Evolutionary conservation across 2,113 vertebrate species (phyloP).

Genomic region (Tenrec ecaudatus): DNA sequence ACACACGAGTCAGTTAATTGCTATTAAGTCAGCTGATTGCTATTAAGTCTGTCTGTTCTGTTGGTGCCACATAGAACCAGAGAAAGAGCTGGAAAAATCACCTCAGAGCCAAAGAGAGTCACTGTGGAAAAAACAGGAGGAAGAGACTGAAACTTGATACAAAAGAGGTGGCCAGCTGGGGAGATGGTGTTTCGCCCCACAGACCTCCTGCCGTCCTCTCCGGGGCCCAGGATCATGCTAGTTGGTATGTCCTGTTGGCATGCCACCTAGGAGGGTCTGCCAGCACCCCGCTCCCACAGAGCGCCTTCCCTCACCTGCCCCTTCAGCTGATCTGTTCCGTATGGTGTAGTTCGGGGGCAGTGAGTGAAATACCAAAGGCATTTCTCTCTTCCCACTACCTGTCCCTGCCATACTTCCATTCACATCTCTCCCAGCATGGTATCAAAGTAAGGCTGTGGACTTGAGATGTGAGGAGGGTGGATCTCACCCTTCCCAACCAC

Average conservation of each 20-base stretch:
- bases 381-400: not conserved
- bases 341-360: not conserved
- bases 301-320: not conserved
- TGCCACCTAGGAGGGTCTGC: not conserved
- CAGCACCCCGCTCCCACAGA: not conserved
- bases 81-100: conserved; percentile 72
- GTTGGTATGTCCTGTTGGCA: not conserved
- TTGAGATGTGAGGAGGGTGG: not conserved
- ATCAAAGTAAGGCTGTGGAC: conserved; percentile 6
- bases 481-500: not conserved
- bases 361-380: not conserved
- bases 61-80: conserved; percentile 31
- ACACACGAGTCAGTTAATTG: not conserved
- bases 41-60: not conserved
- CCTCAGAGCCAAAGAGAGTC: conserved; percentile 62
- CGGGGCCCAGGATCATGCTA: not conserved
- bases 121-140: conserved; percentile 61
- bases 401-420: not conserved
- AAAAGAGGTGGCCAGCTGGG: conserved; percentile 19
- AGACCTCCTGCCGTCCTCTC: conserved; percentile 29
- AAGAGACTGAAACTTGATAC: conserved; percentile 44
- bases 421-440: not conserved
- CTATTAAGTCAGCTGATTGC: not conserved
- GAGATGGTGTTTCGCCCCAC: not conserved
- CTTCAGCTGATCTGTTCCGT: not conserved